Base-by-base conservation (phyloP, 1,140 invertebrate genomes). In the Centruroides sculpturatus region DNA sequence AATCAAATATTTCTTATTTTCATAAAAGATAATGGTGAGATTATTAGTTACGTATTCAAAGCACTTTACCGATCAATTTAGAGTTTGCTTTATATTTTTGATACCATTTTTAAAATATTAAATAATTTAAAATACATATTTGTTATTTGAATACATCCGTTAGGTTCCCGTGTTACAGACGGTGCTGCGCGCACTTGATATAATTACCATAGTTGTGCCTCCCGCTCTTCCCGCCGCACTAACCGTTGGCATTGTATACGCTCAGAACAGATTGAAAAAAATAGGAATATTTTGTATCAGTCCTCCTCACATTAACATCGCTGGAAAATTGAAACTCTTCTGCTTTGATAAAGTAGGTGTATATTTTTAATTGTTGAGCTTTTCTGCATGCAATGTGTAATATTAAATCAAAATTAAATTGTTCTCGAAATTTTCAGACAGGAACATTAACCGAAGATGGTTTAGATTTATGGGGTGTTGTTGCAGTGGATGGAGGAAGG, bases 361-460 rank as follows among this genome's bases (percentile, higher is more conserved):
- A 5, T 23, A 23, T 23, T 23, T 23, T 0, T 23, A 23, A 23
- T 0, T 23, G 2, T 23, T 23, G 2, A 23, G 23, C 23, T 23
- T 23, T 23, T n/a, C n/a, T n/a, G n/a, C n/a, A n/a, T n/a, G n/a
- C n/a, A n/a, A 13, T 55, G 10, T 49, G 23, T 23, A 23, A 23
- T 23, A 23, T 23, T 23, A 23, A 23, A 23, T 23, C 23, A 23
- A 23, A 23, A 23, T 23, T 23, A 23, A 23, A 23, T 23, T 23
- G 23, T 23, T 23, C 23, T 23, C 2, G 23, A 23, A 23, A 23
- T 23, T 23, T 61, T 50, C 23, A 65, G 83, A 98, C 94, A 59
- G 94, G 94, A 47, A 98, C 94, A 3, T 73, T 96, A 66, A 92
- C 92, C 23, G 86, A 97, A 75, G 94, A 97, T 73, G 92, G 92